phyloP scores from a whole-genome alignment of 2,888 invertebrate genomes.

The Limnephilus rhombicus region DNA sequence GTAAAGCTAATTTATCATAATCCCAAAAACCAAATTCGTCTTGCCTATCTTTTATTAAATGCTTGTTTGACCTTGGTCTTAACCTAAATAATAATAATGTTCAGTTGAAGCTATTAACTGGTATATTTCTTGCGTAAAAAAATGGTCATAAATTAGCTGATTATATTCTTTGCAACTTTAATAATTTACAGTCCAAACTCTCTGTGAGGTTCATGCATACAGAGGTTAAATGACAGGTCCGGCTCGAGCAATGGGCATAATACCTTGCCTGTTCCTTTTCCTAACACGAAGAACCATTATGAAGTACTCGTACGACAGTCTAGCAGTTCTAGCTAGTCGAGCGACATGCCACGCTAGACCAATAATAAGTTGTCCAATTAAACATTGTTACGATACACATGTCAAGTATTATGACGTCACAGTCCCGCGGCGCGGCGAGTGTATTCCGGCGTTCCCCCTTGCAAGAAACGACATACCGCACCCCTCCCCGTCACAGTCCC shows the following conservation, averaged over 20 bases:
- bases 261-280: not conserved
- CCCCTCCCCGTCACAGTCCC: no score
- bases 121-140: not conserved
- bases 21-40: not conserved
- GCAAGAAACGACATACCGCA: no score
- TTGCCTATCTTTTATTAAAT: not conserved
- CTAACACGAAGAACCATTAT: not conserved
- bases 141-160: not conserved
- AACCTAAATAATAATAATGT: not conserved
- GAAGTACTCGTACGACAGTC: not conserved
- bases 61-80: not conserved
- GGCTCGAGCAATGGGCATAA: not conserved
- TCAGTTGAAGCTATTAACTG: not conserved
- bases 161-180: not conserved
- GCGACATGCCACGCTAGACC: no score
- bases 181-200: not conserved
- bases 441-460: no score
- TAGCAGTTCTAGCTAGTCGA: no score
- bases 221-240: not conserved
- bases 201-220: not conserved
- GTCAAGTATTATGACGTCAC: no score
- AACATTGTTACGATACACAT: no score
- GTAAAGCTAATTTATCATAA: not conserved
- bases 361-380: no score
- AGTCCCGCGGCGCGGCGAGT: no score